Base-by-base conservation (phyloP, 2,113 vertebrate genomes). In the Chionomys nivalis region DNA sequence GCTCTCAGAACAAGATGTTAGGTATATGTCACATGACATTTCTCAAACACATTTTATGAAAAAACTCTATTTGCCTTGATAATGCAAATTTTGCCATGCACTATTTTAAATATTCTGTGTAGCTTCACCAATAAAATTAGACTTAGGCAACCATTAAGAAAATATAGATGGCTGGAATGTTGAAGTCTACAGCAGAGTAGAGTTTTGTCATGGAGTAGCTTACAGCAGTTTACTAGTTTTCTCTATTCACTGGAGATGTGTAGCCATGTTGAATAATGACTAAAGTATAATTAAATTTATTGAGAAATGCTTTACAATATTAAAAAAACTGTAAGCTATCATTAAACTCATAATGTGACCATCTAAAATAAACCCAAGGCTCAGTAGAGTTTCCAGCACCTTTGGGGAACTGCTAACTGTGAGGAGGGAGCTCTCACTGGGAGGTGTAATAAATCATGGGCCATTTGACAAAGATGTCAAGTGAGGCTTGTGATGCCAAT, bases 381-480 rank as follows among this genome's bases (percentile, higher is more conserved):
- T 87, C 7, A 0, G 61, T 94, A 68, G 13, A 86, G 21, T 61
- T 12, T 89, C 52, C n/a, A 91, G 79, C 81, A 2, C 31, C n/a
- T 93, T 92, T 63, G 91, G 39, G 33, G 55, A n/a, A n/a, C 24
- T 61, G 28, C 42, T 44, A 76, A 49, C 24, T 76, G 1, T 26
- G 26, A 3, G 7, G 14, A 2, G 49, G 11, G 58, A 91, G 13
- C 31, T 61, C 26, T 47, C 26, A 36, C 63, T 5, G 7, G 61
- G 47, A 44, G 31, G 23, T 63, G 1, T 77, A 88, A 91, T 90
- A 95, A 92, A 94, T 96, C 88, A 91, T 0, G 4, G 14, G 17
- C 26, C 10, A 5, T 81, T 94, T 91, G 91, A 88, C 86, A 92
- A 97, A 93, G 76, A 75, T 75, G 72, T 36, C 94, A 88, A 87